phyloP scores from a whole-genome alignment of 2,797 vertebrate genomes.

The Poecilia gillii region DNA sequence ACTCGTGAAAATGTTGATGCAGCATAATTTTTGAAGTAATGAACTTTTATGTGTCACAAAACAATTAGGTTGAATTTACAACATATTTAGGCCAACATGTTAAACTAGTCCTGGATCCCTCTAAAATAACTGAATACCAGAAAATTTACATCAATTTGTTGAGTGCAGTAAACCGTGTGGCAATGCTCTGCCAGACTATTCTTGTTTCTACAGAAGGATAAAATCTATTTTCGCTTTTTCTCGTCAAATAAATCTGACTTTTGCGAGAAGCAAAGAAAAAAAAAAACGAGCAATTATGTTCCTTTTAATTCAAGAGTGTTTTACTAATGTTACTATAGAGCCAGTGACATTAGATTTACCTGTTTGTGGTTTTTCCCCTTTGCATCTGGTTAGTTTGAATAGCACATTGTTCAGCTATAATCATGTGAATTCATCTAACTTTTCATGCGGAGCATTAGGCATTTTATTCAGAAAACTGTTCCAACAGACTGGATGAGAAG shows the following conservation, averaged over 20 bases:
- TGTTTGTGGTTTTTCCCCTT: constrained; percentile 15
- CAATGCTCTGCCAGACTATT: not conserved
- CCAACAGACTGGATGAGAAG: constrained; percentile 21
- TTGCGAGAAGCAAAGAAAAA: not conserved
- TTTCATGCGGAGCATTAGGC: constrained; percentile 9
- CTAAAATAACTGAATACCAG: not conserved
- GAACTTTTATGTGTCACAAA: no score
- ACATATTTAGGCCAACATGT: no score
- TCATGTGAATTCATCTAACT: not conserved
- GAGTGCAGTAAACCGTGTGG: not conserved
- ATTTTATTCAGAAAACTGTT: constrained; percentile 15
- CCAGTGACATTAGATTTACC: not conserved
- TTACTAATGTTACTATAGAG: not conserved
- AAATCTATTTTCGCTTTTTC: not conserved
- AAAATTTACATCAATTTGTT: not conserved
- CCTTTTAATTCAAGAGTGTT: not conserved
- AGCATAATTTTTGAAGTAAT: no score
- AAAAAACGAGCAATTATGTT: not conserved
- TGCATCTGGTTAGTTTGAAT: not conserved
- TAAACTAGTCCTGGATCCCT: no score
- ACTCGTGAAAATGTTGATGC: no score
- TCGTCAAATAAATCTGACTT: not conserved
- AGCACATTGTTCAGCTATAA: not conserved
- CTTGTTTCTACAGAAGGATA: not conserved
- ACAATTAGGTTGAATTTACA: no score